These are phyloP conservation scores for Apis florea DNA, from an alignment of 1,140 invertebrate genomes.

Conservation along the genomic window DNA sequence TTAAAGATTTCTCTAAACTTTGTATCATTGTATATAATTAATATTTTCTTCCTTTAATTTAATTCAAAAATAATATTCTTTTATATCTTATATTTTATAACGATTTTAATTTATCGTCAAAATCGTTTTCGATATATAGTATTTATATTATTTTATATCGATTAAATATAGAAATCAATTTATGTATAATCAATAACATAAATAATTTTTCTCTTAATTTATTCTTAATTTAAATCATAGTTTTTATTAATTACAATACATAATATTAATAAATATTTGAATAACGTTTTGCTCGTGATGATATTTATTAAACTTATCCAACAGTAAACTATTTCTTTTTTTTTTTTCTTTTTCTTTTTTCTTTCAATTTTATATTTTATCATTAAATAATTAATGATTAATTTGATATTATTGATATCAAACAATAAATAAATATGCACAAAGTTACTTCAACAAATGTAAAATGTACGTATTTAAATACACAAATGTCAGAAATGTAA, in stretches of 20 bases:
- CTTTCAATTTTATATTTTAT: neutral
- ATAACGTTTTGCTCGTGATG: neutral
- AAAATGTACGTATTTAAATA: slow-evolving; percentile 5
- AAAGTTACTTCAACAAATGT: slow-evolving; percentile 10
- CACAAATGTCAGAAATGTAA: neutral
- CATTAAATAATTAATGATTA: neutral
- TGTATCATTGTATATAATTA: slow-evolving; percentile 2
- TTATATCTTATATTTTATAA: neutral
- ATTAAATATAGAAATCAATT: neutral
- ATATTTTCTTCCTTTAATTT: slow-evolving; percentile 4
- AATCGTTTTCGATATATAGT: neutral
- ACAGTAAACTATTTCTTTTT: no score
- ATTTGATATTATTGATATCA: neutral
- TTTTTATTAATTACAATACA: neutral
- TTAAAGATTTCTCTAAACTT: neutral
- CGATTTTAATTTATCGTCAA: neutral
- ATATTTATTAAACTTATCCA: neutral
- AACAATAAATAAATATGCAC: slow-evolving; percentile 4
- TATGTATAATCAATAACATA: neutral
- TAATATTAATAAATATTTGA: neutral
- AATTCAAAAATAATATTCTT: neutral
- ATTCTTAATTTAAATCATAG: neutral
- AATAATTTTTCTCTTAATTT: slow-evolving; percentile 7
- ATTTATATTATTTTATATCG: slow-evolving; percentile 5
- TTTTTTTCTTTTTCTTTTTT: no score